phyloP scores from a whole-genome alignment of 2,113 vertebrate genomes.

The Podocnemis expansa region DNA sequence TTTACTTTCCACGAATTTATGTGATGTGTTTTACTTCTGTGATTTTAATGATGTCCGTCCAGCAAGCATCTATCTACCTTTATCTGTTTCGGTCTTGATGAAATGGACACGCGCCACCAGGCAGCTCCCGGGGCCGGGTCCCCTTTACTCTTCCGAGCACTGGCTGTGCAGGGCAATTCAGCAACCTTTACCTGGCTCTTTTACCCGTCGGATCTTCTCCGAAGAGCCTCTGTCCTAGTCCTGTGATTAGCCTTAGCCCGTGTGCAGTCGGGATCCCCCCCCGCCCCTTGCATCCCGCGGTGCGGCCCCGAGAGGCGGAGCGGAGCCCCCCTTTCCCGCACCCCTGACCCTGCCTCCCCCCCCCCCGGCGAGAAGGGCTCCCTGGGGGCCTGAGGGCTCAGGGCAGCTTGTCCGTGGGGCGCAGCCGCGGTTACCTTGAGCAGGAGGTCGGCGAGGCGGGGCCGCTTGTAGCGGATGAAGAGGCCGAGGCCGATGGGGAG shows the following conservation, averaged over 20 bases:
- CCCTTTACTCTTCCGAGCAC: not conserved
- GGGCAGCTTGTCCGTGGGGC: too few species aligned
- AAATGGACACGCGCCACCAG: not conserved
- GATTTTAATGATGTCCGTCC: too few species aligned
- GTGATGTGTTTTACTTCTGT: not conserved
- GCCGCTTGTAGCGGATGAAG: conserved; percentile 86
- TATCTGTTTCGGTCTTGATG: not conserved
- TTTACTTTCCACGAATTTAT: not conserved
- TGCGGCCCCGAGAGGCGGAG: not conserved
- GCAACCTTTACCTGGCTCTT: not conserved
- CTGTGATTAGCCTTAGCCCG: not conserved
- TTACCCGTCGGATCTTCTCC: not conserved
- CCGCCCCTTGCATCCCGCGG: too few species aligned
- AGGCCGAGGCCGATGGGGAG: conserved; percentile 93
- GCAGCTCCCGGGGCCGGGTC: too few species aligned
- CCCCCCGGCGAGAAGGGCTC: not conserved
- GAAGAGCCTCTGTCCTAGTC: not conserved
- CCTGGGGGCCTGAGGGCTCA: too few species aligned
- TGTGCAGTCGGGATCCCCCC: too few species aligned
- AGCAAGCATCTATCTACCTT: too few species aligned
- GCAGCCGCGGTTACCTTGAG: conserved; percentile 85
- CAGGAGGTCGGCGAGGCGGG: conserved; percentile 87
- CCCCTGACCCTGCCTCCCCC: not conserved
- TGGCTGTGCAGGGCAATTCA: not conserved
- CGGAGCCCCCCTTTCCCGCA: not conserved